phyloP scores from a whole-genome alignment of 2,113 vertebrate species.

The Muntiacus reevesi region DNA sequence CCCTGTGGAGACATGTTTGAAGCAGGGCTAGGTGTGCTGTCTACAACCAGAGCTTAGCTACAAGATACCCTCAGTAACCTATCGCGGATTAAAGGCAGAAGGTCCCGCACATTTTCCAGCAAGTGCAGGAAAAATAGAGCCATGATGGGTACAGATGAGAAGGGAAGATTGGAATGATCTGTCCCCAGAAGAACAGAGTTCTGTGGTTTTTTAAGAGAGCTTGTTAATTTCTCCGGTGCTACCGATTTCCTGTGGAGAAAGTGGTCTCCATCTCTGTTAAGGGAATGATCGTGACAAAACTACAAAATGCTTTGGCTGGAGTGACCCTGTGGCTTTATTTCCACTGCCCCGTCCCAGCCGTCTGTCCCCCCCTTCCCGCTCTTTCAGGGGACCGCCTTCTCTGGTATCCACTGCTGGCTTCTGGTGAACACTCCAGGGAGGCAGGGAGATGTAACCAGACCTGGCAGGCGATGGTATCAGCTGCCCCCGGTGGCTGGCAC shows the following conservation, averaged over 20 bases:
- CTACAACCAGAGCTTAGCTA: background rate
- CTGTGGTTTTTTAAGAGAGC: background rate
- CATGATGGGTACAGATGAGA: background rate
- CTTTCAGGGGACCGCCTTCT: background rate
- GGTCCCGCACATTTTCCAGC: background rate
- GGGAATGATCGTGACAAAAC: background rate
- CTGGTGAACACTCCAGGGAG: constrained; percentile 70
- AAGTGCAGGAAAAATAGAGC: background rate
- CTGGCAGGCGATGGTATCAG: constrained; percentile 69
- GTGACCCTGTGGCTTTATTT: background rate
- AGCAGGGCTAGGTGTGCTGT: background rate
- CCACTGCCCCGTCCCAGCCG: rapidly evolving
- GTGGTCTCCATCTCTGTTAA: rapidly evolving
- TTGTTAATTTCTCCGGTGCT: background rate
- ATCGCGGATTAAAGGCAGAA: background rate
- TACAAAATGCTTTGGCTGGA: background rate
- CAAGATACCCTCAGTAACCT: background rate
- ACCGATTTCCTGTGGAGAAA: background rate
- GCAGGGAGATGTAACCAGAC: constrained; percentile 71
- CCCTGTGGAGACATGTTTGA: background rate
- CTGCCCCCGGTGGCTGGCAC: constrained; percentile 64
- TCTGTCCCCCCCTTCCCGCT: background rate
- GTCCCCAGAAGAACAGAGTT: no score
- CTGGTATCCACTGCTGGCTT: constrained; percentile 67
- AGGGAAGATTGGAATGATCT: background rate